phyloP scores from a whole-genome alignment of 2,888 invertebrate genomes.

The Agrilus mali region DNA sequence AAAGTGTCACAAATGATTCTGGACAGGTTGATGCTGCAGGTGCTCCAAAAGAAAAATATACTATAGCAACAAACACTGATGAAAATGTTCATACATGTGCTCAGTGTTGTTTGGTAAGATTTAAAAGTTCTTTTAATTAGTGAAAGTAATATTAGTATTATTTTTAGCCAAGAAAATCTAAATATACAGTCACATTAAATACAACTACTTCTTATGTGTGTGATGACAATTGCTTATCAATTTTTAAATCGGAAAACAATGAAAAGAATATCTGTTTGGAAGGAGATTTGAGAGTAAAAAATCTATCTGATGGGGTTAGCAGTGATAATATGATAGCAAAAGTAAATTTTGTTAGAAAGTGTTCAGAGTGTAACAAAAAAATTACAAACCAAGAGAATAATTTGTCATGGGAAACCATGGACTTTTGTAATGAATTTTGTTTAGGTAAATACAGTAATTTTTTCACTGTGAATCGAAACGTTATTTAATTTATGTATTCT shows the following conservation, averaged over 20 bases:
- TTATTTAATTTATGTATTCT: conserved; percentile 9
- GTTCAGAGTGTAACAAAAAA: conserved; percentile 38
- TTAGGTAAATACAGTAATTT: conserved; percentile 39
- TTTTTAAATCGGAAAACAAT: conserved; percentile 31
- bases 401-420: conserved; percentile 85
- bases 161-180: conserved; percentile 33
- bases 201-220: conserved; percentile 42
- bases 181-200: conserved; percentile 29
- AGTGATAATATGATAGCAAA: conserved; percentile 10
- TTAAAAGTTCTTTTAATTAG: background rate
- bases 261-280: conserved; percentile 27
- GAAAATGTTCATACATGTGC: conserved; percentile 33
- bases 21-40: conserved; percentile 10
- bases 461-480: conserved; percentile 1
- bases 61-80: conserved; percentile 21
- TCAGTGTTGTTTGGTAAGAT: conserved; percentile 34
- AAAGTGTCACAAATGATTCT: conserved; percentile 5
- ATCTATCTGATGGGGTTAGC: conserved; percentile 14
- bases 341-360: conserved; percentile 23
- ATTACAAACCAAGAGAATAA: conserved; percentile 46
- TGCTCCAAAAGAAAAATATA: conserved; percentile 16
- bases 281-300: conserved; percentile 27
- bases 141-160: conserved; percentile 2
- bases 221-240: conserved; percentile 43
- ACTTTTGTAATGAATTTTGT: conserved; percentile 83